Conservation (phyloP, 2,797 vertebrate species). For the Pachyuromys duprasi region DNA sequence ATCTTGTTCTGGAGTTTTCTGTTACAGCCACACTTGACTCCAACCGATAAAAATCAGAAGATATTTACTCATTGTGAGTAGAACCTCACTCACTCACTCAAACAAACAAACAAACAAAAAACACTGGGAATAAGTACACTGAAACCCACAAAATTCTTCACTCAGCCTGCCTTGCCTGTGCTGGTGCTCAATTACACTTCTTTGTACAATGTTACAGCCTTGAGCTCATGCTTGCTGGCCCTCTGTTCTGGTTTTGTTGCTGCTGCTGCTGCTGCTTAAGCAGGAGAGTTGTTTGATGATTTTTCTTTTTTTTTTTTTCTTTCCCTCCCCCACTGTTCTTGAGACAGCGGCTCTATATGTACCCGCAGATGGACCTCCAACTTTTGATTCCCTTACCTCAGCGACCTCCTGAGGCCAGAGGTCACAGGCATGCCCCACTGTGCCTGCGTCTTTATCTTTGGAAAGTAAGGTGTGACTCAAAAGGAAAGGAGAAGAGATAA, state of each 20-base stretch:
- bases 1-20: constrained; percentile 4
- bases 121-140: background rate
- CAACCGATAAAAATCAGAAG: background rate
- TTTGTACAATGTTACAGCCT: background rate
- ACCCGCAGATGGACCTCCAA: background rate
- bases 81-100: background rate
- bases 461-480: constrained; percentile 29
- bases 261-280: background rate
- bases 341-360: background rate
- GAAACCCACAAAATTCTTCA: background rate
- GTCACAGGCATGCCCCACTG: too few species aligned
- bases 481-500: constrained; percentile 66
- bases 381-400: background rate
- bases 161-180: background rate
- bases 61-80: background rate
- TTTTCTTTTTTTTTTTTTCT: background rate
- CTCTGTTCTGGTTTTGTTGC: background rate
- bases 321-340: too few species aligned
- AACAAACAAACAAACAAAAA: background rate
- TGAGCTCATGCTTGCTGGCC: background rate
- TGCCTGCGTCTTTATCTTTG: constrained; percentile 40
- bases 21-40: background rate
- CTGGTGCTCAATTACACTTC: background rate
- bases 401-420: background rate
- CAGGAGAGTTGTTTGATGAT: background rate